Percentiles rank a stretch among this genome's conserved stretches.
Conservation (phyloP, 2,113 vertebrate genomes). For the Lepus americanus region DNA sequence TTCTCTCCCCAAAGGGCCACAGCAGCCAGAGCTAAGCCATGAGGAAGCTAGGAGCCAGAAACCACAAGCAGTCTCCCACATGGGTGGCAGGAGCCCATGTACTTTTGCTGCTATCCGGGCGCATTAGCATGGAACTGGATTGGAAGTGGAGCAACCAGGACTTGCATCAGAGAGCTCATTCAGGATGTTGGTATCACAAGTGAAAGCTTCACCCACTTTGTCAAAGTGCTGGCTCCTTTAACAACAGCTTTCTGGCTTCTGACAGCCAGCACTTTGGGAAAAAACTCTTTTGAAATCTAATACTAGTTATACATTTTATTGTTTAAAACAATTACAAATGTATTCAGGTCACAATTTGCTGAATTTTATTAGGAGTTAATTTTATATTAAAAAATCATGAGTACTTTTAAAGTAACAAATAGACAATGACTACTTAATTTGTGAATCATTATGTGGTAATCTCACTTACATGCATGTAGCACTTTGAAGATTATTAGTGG, state of each 20-base stretch:
- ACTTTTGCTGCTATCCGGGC: too few relatives aligned
- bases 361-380: conserved; percentile 33
- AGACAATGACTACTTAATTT: background rate
- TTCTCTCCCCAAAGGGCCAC: too few relatives aligned
- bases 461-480: background rate
- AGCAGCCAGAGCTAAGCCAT: too few relatives aligned
- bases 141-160: too few relatives aligned
- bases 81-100: too few relatives aligned
- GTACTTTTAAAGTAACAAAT: background rate
- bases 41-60: too few relatives aligned
- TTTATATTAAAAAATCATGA: background rate
- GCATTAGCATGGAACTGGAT: too few relatives aligned
- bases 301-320: background rate
- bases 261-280: background rate
- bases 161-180: too few relatives aligned
- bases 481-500: background rate
- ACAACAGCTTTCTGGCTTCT: background rate
- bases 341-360: background rate
- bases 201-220: too few relatives aligned
- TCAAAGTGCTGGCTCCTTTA: too few relatives aligned
- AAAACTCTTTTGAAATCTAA: background rate
- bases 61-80: too few relatives aligned
- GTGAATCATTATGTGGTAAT: background rate
- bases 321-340: conserved; percentile 33
- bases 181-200: too few relatives aligned